These are phyloP conservation scores for Urosaurus nigricauda DNA, from an alignment of 2,797 vertebrate species.

Conservation along the genomic window DNA sequence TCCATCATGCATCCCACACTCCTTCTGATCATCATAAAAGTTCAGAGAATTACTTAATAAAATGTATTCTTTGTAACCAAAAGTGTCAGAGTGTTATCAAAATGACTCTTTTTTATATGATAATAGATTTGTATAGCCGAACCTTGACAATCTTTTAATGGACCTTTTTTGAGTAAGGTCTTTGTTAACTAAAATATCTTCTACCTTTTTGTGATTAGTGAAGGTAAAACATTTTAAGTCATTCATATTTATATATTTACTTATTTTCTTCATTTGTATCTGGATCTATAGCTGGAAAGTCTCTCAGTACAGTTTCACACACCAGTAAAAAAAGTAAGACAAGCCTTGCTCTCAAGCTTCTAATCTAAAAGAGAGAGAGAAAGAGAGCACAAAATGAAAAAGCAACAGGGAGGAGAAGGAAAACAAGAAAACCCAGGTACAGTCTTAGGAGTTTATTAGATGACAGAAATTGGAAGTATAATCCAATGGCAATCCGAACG, in stretches of 20 bases:
- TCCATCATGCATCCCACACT: background rate
- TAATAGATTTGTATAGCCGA: background rate
- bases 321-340: no score
- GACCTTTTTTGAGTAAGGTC: background rate
- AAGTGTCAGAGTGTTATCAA: constrained; percentile 11
- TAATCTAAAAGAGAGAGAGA: no score
- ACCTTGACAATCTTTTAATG: background rate
- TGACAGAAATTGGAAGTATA: no score
- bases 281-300: no score
- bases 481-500: no score
- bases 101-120: constrained; percentile 10
- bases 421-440: no score
- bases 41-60: constrained; percentile 31
- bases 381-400: no score
- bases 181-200: background rate
- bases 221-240: background rate
- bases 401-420: no score
- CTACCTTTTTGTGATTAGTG: background rate
- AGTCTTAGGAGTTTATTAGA: no score
- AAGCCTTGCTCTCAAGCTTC: no score
- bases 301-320: no score
- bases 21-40: background rate
- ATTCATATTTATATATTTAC: background rate
- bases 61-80: constrained; percentile 20
- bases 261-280: no score